Base-by-base conservation (phyloP, 2,797 vertebrate species). In the Basileuterus tristriatus region DNA sequence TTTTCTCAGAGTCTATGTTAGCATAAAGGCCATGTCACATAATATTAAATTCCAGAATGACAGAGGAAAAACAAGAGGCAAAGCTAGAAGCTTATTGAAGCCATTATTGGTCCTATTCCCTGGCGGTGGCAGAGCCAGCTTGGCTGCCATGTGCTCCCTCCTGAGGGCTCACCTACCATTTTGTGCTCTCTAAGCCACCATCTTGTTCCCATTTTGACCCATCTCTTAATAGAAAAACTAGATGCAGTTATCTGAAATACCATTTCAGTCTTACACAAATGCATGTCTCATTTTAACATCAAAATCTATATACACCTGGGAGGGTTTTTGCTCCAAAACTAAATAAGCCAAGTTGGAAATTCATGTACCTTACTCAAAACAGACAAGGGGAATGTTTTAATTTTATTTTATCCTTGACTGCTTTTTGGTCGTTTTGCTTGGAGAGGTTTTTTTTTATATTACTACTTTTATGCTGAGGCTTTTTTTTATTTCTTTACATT, bases 331-430 rank as follows among this genome's bases (percentile, higher is more conserved):
- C 34, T 39, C 77, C 55, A 50, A 78, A 88, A 72, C 59, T 46
- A 56, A 76, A 86, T 49, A 71, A 95, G n/a, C 20, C 24, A 67
- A 77, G 46, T 41, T 89, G 55, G 47, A 39, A 64, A 65, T 58
- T 82, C 44, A 34, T 5, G 16, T 62, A 77, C 27, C 20, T 83
- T 67, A 67, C 41, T 79, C 83, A 85, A 90, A 91, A 85, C 15
- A 75, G 87, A 46, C 50, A 63, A 59, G 17, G 24, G 20, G 52
- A 67, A 93, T 30, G 30, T 50, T 81, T 87, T 83, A 24, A 65
- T 83, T 92, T 86, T 78, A 62, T 83, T 93, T 81, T 49, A 88
- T 65, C 41, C 67, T 86, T 90, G 50, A 83, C 32, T 86, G 43
- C 10, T 83, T 93, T 91, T 90, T 44, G 44, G 43, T 43, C 74